Base-by-base conservation (phyloP, 1,140 invertebrate species). In the Drosophila dunni region DNA sequence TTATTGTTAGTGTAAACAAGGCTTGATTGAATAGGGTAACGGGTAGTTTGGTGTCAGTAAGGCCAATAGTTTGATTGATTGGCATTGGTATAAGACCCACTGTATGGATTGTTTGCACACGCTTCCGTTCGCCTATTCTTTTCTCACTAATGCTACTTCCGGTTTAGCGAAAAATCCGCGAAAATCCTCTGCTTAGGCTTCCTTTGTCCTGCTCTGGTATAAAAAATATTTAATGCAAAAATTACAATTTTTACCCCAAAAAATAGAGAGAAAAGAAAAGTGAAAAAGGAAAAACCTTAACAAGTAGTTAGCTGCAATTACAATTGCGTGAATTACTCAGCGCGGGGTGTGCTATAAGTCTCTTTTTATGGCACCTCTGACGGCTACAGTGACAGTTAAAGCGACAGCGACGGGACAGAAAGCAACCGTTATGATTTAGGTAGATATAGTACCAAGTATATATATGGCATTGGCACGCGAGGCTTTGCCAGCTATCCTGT, bases 231-330 rank as follows among this genome's bases (percentile, higher is more conserved):
- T 67, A 24, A 67, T 38, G 58, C 65, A 45, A 84, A 77, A 71
- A 69, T 34, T 61, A 56, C 69, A 42, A 45, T 70, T 80, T 83
- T 77, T 80, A 74, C 79, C 84, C 83, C 48, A 0, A 75, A 85
- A 80, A 60, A 56, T 11, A 17, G 6, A 42, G 8, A 20, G 5
- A 62, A 13, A n/a, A 1, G 4, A 45, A 40, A 50, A 44, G n/a
- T 2, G 11, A 56, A 63, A 34, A 8, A 46, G 46, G 33, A 24
- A 56, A 45, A 57, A 64, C 48, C 53, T 48, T 44, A 67, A 63
- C 79, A 76, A 79, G 76, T 79, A 83, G 83, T 83, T 86, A 88
- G 74, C 76, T 89, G 79, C 77, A 89, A 89, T 88, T 83, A 88
- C 63, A 71, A 58, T 75, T 20, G 68, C 54, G 24, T 70, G 58